Base-by-base conservation (phyloP, 2,888 invertebrate species). In the Acrobasis consociella region DNA sequence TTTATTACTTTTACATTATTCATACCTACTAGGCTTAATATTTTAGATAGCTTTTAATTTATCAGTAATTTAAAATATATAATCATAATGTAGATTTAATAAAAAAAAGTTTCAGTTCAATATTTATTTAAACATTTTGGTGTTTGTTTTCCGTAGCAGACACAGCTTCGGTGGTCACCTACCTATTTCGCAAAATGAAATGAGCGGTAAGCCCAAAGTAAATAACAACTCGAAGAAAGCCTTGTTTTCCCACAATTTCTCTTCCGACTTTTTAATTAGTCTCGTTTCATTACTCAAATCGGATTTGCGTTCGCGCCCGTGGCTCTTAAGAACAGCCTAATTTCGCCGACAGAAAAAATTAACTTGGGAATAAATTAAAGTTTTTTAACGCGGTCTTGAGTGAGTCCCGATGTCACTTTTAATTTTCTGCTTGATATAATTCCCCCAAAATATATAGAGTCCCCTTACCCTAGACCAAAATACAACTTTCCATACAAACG, bases 221-320 rank as follows among this genome's bases (percentile, higher is more conserved):
- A 80, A 80, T 76, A 72, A 72, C 75, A 73, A 68, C 68, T 69
- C 70, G 68, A 74, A 76, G 73, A 72, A 77, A 77, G 73, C 71
- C 74, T 75, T 82, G 81, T 82, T 84, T 78, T 76, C 74, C 75
- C 76, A 71, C 79, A 77, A 80, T 83, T 83, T 81, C 80, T 80
- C 80, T 80, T 75, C 72, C 73, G 80, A 80, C 79, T 83, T 86
- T 85, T 86, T 86, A 86, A 86, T 86, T 86, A 85, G 83, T 80
- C 83, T 74, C 81, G 77, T 87, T 87, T 87, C 82, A 86, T 87
- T 87, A 83, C 82, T 82, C 78, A 84, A 87, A 88, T 87, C 86
- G 80, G 87, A 87, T 88, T 88, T 86, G 82, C 78, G 80, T 87
- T 83, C 80, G 73, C 85, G 82, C 80, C 83, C 76, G 78, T 75